phyloP scores from a whole-genome alignment of 1,140 invertebrate species.

The Gyrodactylus salaris region DNA sequence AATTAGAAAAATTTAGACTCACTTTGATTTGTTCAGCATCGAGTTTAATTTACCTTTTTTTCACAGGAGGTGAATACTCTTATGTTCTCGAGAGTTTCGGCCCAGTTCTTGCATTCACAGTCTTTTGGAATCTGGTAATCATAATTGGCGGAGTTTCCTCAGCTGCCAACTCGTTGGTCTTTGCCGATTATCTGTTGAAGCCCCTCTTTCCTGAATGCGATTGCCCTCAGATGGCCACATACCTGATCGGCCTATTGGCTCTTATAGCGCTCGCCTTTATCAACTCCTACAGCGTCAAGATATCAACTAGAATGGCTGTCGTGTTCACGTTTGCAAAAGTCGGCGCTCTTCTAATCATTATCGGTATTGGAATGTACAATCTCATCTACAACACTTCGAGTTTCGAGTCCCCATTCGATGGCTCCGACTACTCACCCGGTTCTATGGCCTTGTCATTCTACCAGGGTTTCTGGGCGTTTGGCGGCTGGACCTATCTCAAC shows the following conservation, averaged over 20 bases:
- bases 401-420: constrained; percentile 45
- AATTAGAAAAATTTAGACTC: too few relatives aligned
- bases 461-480: constrained; percentile 83
- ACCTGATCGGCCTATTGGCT: constrained; percentile 9
- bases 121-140: constrained; percentile 15
- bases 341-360: not conserved
- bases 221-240: constrained; percentile 14
- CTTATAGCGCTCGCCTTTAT: constrained; percentile 9
- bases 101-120: constrained; percentile 11
- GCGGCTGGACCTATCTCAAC: constrained; percentile 38
- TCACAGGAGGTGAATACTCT: constrained; percentile 19
- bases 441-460: constrained; percentile 79
- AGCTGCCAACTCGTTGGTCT: constrained; percentile 19
- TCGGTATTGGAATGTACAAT: not conserved
- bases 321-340: not conserved
- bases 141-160: constrained; percentile 38
- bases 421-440: constrained; percentile 48
- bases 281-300: constrained; percentile 8
- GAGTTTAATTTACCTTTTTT: too few relatives aligned
- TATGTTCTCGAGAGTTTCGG: constrained; percentile 13
- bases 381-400: constrained; percentile 18
- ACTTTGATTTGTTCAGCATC: too few relatives aligned
- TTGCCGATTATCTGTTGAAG: constrained; percentile 19
- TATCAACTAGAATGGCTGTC: constrained; percentile 5
- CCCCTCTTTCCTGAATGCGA: constrained; percentile 18